phyloP scores from a whole-genome alignment of 2,113 vertebrate species.

The Chaetodon trifascialis region DNA sequence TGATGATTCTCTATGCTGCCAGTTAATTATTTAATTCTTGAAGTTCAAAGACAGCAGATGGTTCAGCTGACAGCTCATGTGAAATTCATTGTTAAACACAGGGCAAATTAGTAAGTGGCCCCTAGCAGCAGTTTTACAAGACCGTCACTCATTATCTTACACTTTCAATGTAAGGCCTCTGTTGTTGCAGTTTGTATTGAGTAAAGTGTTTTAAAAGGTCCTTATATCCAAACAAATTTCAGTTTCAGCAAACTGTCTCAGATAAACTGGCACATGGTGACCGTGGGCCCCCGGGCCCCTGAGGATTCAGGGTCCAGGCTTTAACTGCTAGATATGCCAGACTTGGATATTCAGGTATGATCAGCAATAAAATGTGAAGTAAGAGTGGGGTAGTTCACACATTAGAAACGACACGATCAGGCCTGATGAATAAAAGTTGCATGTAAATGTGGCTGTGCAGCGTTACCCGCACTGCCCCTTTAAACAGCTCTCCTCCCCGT shows the following conservation, averaged over 20 bases:
- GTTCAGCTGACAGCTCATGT: not conserved
- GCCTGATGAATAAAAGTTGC: not conserved
- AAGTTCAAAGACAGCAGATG: not conserved
- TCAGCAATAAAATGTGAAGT: not conserved
- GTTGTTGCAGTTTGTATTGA: not conserved
- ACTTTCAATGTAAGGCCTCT: not conserved
- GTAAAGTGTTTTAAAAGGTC: not conserved
- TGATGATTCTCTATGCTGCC: not conserved
- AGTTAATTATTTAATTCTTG: not conserved
- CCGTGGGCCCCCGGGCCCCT: no score
- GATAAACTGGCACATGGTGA: not conserved
- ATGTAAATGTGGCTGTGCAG: not conserved
- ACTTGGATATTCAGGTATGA: not conserved
- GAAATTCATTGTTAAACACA: not conserved
- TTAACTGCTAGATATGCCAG: not conserved
- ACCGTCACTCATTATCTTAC: no score
- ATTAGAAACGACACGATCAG: not conserved
- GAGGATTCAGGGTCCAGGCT: not conserved
- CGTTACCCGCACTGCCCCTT: conserved; percentile 68
- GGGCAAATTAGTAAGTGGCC: not conserved
- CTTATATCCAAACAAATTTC: not conserved
- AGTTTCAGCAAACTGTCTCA: not conserved
- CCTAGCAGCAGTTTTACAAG: not conserved
- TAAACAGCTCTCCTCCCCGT: conserved; percentile 72
- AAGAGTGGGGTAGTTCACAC: not conserved